Base-by-base conservation (phyloP, 2,113 vertebrate species). In the Strix uralensis region DNA sequence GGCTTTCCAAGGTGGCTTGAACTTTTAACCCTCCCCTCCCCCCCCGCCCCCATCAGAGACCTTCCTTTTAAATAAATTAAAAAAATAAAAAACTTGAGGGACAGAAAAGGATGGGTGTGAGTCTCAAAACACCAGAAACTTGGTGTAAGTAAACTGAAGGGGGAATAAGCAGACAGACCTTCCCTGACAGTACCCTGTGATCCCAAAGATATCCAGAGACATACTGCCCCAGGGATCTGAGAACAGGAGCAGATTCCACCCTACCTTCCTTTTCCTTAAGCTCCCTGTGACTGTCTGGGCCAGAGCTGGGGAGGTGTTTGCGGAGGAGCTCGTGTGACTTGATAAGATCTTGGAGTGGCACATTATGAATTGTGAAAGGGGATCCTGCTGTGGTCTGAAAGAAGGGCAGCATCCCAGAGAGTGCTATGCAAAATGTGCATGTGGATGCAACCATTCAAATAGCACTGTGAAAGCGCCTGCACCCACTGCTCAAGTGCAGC, bases 371-470 rank as follows among this genome's bases (percentile, higher is more conserved):
- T 54, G 23, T n/a, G 34, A 63, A 67, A 62, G 22, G 1, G 0
- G 22, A 44, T 61, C 23, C 77, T 75, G 26, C 30, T 44, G 80
- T 55, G 7, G 10, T 55, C 23, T 36, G 32, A 40, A 91, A 59
- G 25, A 15, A 65, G 25, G 36, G 18, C 2, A 25, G 15, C 23
- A 13, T 47, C 13, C 7, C 47, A 47, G 26, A 8, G 57, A 62
- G 15, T 18, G 34, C 18, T 62, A 15, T 22, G 36, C 15, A 27
- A 46, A 70, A 9, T 0, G 11, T 15, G 4, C 0, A 0, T 10
- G 16, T 26, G 11, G 30, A 27, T 65, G 36, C 51, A 65, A 12
- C 17, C 12, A 19, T 46, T 71, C 66, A 15, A 19, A 22, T 5
- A 42, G 18, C 17, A 10, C 22, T 65, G 29, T 2, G 2, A 15